Evolutionary conservation across 37 sponge, comb jelly and placozoan genomes (phyloP).

Genomic region (Eunapius fragilis): DNA sequence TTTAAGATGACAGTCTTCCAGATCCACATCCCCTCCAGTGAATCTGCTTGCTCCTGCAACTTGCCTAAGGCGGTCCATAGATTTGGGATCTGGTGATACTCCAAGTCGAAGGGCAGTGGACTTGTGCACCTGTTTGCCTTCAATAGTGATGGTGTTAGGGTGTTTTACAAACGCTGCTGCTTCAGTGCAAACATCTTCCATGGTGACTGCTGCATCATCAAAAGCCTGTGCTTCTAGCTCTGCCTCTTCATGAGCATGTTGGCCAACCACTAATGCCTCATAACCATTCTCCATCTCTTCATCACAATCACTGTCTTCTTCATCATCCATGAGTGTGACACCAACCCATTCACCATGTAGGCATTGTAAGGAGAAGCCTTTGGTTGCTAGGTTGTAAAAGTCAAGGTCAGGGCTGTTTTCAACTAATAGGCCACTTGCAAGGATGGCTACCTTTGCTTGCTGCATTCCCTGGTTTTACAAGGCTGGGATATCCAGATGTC

Average conservation of each 20-base stretch:
- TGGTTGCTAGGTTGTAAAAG: neutral
- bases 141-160: neutral
- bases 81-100: neutral
- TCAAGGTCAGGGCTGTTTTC: neutral
- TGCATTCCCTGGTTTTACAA: neutral
- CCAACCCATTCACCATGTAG: neutral
- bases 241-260: neutral
- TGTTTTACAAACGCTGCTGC: neutral
- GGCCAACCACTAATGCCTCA: neutral
- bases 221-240: neutral
- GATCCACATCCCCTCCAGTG: neutral
- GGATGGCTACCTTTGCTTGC: neutral
- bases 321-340: neutral
- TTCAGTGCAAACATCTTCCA: neutral
- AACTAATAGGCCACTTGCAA: neutral
- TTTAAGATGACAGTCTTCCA: no score
- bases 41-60: neutral
- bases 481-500: neutral
- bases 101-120: neutral
- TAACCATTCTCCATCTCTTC: neutral
- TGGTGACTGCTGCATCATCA: neutral
- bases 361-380: neutral
- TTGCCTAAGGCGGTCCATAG: neutral
- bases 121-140: constrained; percentile 1
- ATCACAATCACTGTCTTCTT: neutral